A percentile compares a stretch with the other conserved stretches of the same genome.
These are phyloP conservation scores for Bactericera cockerelli DNA, from an alignment of 1,140 invertebrate genomes.

Conservation along the genomic window DNA sequence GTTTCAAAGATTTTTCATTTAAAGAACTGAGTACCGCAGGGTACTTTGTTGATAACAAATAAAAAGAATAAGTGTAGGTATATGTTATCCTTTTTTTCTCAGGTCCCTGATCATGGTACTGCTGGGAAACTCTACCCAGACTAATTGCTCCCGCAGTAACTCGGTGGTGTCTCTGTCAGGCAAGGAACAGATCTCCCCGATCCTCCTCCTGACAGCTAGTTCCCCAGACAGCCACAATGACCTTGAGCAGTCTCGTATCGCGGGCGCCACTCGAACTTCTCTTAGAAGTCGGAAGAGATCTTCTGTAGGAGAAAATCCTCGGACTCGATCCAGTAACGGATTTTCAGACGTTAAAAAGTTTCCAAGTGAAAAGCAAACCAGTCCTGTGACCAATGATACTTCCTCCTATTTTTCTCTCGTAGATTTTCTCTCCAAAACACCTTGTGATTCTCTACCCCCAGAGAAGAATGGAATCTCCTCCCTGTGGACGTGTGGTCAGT, in stretches of 20 bases:
- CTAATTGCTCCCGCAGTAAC: not conserved
- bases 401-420: not conserved
- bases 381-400: not conserved
- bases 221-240: not conserved
- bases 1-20: no score
- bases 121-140: not conserved
- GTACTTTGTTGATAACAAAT: no score
- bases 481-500: conserved; percentile 1
- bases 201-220: not conserved
- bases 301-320: not conserved
- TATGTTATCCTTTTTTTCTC: not conserved
- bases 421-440: no score
- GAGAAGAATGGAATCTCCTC: not conserved
- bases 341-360: not conserved
- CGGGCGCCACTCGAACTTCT: not conserved
- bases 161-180: not conserved
- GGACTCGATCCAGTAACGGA: not conserved
- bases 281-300: not conserved
- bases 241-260: not conserved
- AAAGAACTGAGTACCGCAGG: no score
- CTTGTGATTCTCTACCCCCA: no score
- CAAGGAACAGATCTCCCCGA: not conserved
- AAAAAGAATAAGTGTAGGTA: no score
- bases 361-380: not conserved
- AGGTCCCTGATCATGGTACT: not conserved